Evolutionary conservation across 1,140 invertebrate genomes (phyloP), one percentile per base, ranked within the genome.

Genomic region (Homarus americanus): DNA sequence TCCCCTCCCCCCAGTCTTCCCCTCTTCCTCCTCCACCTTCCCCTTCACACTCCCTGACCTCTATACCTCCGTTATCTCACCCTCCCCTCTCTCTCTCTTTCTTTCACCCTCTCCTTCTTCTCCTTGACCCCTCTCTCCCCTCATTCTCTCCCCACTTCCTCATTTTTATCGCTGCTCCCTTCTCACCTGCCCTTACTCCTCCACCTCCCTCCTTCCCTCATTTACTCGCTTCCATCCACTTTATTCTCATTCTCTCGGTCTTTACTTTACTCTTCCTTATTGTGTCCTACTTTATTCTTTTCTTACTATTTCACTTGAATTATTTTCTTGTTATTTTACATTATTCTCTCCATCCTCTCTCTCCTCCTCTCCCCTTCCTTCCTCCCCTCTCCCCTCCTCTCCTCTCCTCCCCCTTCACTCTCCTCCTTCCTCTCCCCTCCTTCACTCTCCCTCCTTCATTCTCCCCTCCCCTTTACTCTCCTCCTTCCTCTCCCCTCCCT

Each of bases 381-480:
- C 41, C 7, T 82, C 73, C 66, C 44, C 76, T 44, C 82, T 38
- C 53, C 72, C 38, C 38, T 66, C 82, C 36, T 38, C 72, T 72
- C n/a, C 63, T 38, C 75, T 86, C n/a, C 49, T 73, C 66, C 2
- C 32, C n/a, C 32, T 86, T 41, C 20, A 40, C 38, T 49, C 40
- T 41, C 34, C 3, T 69, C 69, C 58, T 32, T 24, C 28, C 24
- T 40, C 34, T 36, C 40, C 20, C 40, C 34, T 36, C 24, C 44
- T 73, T 73, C 41, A 0, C 66, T 34, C 24, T 9, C 32, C 38
- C 32, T 84, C 53, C 15, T 86, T n/a, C 41, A 34, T 53, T 63
- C 17, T 66, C 34, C 58, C 41, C 72, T 44, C 36, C 38, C n/a
- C 28, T 75, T 44, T 34, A n/a, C 12, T 38, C 41, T 49, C 53